Evolutionary conservation across 2,113 vertebrate species (phyloP), one percentile per base, ranked within the genome.

Genomic region (Salvelinus sp.): DNA sequence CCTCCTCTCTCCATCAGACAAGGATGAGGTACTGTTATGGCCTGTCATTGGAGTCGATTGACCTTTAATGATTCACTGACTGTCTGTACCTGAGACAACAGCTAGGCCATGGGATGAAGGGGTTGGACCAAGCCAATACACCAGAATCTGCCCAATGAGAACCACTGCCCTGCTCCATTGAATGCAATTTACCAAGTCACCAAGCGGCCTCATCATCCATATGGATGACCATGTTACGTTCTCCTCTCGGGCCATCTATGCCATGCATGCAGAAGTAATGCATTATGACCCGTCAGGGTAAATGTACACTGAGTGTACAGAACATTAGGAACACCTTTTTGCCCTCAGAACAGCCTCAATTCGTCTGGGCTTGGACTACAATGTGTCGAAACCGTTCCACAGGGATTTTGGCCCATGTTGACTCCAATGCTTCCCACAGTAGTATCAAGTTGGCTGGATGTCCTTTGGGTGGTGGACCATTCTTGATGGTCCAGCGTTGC

Each of bases 41-140:
- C 76, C 80, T 77, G 79, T 91, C 81, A 80, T 88, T 84, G 79
- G 30, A 87, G 85, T 89, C 85, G 76, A 84, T 87, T 91, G 91
- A 90, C 88, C 88, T 91, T 82, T 85, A 78, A 73, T 68, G 81
- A 79, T 79, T 86, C 83, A 78, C 80, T 67, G 77, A 83, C 71
- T 75, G 44, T 70, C 76, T 77, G 69, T 62, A 83, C 76, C 80
- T 82, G 84, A 83, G 85, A 81, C 78, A 82, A 75, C 85, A 54
- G 38, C 44, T 27, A 80, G 80, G 76, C 13, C 78, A 72, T 38
- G 79, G 64, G 87, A 83, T 80, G 85, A 54, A 87, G 81, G 76
- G 85, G 70, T 85, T 75, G 75, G 82, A 75, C 75, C 80, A 79
- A 71, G 73, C 77, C 79, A 75, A 62, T 76, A 83, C 71, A 76